Percentiles rank a stretch among this genome's conserved stretches.
phyloP scores from a whole-genome alignment of 2,113 vertebrate species.

The Pseudopipra pipra region DNA sequence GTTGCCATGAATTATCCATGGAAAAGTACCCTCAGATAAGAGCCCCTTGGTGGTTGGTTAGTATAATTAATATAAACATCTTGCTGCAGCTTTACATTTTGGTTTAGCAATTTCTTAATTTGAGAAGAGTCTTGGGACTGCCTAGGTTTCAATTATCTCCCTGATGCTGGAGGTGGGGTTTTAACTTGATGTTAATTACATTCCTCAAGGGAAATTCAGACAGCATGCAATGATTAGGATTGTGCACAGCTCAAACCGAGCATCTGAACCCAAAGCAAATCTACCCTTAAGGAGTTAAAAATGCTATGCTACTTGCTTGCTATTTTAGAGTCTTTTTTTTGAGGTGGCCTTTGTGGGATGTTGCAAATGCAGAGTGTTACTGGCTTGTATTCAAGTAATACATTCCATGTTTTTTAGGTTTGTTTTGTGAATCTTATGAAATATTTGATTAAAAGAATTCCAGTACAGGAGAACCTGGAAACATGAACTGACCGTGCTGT shows the following conservation, averaged over 20 bases:
- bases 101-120: slow-evolving; percentile 38
- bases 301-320: not conserved
- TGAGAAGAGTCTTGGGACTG: slow-evolving; percentile 58
- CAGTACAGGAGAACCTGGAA: not conserved
- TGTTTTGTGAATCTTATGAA: not conserved
- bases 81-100: slow-evolving; percentile 30
- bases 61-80: slow-evolving; percentile 59
- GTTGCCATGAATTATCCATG: slow-evolving; percentile 45
- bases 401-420: accelerated
- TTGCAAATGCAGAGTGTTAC: not conserved
- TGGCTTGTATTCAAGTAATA: not conserved
- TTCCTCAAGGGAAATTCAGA: slow-evolving; percentile 1
- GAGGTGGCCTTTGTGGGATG: not conserved
- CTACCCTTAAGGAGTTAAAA: not conserved
- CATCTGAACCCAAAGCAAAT: not conserved
- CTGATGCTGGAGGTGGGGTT: slow-evolving; percentile 23
- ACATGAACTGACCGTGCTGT: not conserved
- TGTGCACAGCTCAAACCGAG: not conserved
- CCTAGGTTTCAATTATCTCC: slow-evolving; percentile 58
- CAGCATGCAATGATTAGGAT: not conserved
- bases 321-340: not conserved
- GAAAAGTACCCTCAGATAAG: slow-evolving; percentile 26
- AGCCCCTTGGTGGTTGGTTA: slow-evolving; percentile 51
- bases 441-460: not conserved
- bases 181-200: slow-evolving; percentile 47